Base-by-base conservation (phyloP, 2,113 vertebrate genomes). In the Nothobranchius kuhntae region DNA sequence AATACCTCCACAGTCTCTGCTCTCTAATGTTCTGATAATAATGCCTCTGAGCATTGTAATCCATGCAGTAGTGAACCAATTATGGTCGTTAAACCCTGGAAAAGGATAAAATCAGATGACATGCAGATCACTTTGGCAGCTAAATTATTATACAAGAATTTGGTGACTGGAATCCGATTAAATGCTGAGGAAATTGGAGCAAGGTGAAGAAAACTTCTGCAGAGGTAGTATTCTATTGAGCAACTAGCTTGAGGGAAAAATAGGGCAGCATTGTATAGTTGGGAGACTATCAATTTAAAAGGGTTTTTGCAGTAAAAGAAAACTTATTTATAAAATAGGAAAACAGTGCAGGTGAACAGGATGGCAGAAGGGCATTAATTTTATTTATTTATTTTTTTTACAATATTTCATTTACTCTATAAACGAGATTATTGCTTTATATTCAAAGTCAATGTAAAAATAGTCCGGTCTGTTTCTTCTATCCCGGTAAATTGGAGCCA, bases 51-150 rank as follows among this genome's bases (percentile, higher is more conserved):
- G 80, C 70, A 74, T 75, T 83, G 66, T 61, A 68, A 68, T 77
- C 84, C 50, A 21, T 80, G 71, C 81, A 68, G 73, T 51, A 50
- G 63, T 83, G 66, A 85, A 82, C 76, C 85, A 89, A 88, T 92
- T 86, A 88, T 53, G 60, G 67, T 46, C 78, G 84, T 86, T 89
- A 90, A 82, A 65, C 8, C 15, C 58, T 42, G 57, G 59, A 71
- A 68, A 84, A 71, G 76, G 82, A 58, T 75, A 53, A 80, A 80
- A 71, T 36, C 4, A 35, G 64, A 17, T 21, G 61, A 63, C 17
- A 42, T 60, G 71, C 45, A 58, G 57, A 62, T 78, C 61, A 48
- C 71, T 69, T 65, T 75, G 62, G 79, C 62, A 77, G 68, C 68
- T 68, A 76, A 59, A 82, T 68, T 70, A 84, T 80, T 52, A 70